A percentile compares a stretch with the other conserved stretches of the same genome.
Evolutionary conservation across 2,113 vertebrate species (phyloP).

Genomic region (Bucco capensis): DNA sequence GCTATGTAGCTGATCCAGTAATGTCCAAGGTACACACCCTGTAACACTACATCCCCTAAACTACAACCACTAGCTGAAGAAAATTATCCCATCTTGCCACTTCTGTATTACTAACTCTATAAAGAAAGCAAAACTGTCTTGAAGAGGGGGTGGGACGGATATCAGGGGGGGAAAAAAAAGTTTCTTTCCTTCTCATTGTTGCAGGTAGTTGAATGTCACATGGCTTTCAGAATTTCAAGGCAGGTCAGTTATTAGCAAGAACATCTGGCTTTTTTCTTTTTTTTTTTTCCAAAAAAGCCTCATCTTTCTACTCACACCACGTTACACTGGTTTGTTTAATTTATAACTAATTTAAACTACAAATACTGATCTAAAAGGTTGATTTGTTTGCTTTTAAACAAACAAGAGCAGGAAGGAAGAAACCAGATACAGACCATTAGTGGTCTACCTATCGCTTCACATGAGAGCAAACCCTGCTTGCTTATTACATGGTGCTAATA

Average conservation of each 20-base stretch:
- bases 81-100: neutral
- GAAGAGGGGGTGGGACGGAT: accelerated
- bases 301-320: neutral
- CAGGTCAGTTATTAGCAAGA: neutral
- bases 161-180: too few relatives aligned
- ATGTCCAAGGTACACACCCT: neutral
- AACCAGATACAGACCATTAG: neutral
- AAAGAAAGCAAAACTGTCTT: neutral
- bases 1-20: neutral
- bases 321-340: neutral
- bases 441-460: neutral
- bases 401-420: neutral
- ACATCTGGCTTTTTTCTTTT: accelerated
- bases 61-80: neutral
- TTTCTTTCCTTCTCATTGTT: neutral
- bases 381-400: too few relatives aligned
- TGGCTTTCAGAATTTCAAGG: neutral
- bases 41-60: neutral
- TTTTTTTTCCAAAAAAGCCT: neutral
- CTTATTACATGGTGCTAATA: neutral
- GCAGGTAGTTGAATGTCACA: neutral
- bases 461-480: neutral
- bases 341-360: neutral
- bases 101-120: neutral
- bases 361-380: neutral